Evolutionary conservation across 2,113 vertebrate species (phyloP).

Genomic region (Corythornis vintsioides): DNA sequence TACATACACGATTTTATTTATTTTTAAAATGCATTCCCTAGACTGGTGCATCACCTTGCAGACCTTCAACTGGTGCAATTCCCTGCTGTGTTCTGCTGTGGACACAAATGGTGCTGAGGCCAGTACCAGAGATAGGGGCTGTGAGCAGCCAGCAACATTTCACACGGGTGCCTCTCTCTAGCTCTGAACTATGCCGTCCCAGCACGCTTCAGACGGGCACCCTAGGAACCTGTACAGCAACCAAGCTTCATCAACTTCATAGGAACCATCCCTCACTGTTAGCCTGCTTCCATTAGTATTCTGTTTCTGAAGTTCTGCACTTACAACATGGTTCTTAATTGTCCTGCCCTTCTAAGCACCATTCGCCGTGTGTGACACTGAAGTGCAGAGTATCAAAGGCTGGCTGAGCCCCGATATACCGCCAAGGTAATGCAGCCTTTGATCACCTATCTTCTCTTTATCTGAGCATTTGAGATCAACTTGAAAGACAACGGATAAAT

Average conservation of each 20-base stretch:
- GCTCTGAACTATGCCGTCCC: fast-evolving
- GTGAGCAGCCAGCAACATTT: background rate
- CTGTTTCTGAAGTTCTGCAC: background rate
- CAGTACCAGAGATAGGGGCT: background rate
- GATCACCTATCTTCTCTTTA: slow-evolving; percentile 47
- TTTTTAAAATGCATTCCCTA: too few species aligned
- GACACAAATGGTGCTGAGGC: background rate
- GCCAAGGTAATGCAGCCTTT: background rate
- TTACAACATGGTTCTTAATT: background rate
- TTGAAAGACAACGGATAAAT: slow-evolving; percentile 54
- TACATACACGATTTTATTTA: background rate
- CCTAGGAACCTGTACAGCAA: background rate
- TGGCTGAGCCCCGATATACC: background rate
- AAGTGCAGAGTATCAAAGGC: background rate
- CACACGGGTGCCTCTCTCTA: background rate
- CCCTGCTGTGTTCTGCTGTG: background rate
- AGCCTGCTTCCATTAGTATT: fast-evolving
- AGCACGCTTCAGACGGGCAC: background rate
- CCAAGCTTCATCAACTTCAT: background rate
- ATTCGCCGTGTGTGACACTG: background rate
- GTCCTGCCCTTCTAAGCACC: background rate
- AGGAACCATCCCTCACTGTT: background rate
- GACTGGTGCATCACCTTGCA: background rate
- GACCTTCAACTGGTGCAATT: background rate
- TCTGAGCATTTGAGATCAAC: slow-evolving; percentile 31